These are phyloP conservation scores for Bradynema listronoti DNA, from an alignment of 1,140 invertebrate species.

Conservation along the genomic window DNA sequence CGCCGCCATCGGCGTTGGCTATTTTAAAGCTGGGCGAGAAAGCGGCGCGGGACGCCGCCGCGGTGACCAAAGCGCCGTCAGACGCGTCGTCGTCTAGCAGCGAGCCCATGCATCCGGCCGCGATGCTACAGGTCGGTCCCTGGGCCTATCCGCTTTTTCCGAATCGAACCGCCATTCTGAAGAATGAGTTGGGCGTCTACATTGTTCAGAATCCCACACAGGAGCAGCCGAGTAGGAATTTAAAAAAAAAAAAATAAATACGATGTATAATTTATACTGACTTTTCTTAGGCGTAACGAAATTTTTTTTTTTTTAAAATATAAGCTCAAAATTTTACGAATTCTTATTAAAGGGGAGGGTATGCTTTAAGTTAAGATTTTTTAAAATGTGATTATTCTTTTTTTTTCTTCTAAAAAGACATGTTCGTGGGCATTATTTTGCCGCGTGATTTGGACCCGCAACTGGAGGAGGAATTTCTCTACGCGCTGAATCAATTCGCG, in stretches of 20 bases:
- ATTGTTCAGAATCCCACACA: conserved; percentile 40
- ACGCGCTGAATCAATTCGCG: conserved; percentile 30
- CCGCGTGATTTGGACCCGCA: conserved; percentile 24
- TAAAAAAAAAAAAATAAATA: no score
- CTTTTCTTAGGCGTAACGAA: no score
- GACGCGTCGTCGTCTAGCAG: not conserved
- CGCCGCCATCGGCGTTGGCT: conserved; percentile 31
- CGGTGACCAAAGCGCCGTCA: not conserved
- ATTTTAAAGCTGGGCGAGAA: conserved; percentile 14
- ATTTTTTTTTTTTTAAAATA: not conserved
- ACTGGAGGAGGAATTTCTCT: conserved; percentile 34
- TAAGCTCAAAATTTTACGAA: not conserved
- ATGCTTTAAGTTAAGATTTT: not conserved
- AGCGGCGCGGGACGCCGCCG: not conserved
- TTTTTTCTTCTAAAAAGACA: no score
- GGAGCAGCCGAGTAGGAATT: conserved; percentile 38
- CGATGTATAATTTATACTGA: no score
- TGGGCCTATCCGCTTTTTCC: conserved; percentile 30
- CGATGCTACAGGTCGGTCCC: conserved; percentile 26
- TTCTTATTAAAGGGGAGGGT: not conserved
- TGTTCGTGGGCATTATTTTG: conserved; percentile 43
- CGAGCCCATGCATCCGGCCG: not conserved
- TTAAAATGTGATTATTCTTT: not conserved
- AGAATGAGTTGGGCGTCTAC: conserved; percentile 35
- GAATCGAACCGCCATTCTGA: conserved; percentile 17